Evolutionary conservation across 2,888 invertebrate species (phyloP).

Genomic region (Drosophila yooni): DNA sequence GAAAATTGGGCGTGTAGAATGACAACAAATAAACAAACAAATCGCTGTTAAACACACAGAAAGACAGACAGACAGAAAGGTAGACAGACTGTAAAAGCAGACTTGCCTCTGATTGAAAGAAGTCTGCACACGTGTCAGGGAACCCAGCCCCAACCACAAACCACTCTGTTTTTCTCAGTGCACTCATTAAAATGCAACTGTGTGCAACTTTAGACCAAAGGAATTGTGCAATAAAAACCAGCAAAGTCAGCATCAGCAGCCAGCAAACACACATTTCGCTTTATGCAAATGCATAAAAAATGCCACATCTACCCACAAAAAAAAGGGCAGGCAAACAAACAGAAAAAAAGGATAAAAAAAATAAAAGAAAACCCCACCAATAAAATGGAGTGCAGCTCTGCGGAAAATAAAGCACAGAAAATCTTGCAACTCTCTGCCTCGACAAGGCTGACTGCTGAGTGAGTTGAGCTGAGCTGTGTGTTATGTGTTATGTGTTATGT

Average conservation of each 20-base stretch:
- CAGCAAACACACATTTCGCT: conserved; percentile 69
- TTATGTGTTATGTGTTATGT: background rate
- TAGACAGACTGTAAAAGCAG: conserved; percentile 21
- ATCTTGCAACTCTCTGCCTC: conserved; percentile 12
- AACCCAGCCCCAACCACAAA: background rate
- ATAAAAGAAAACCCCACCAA: conserved; percentile 22
- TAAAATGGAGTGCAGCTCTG: conserved; percentile 39
- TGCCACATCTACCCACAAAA: conserved; percentile 18
- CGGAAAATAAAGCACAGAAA: conserved; percentile 15
- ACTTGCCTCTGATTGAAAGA: conserved; percentile 66
- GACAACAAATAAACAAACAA: conserved; percentile 72
- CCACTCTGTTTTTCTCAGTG: background rate
- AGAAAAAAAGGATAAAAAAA: background rate
- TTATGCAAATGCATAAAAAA: conserved; percentile 74
- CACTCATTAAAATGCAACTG: conserved; percentile 79
- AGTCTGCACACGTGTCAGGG: conserved; percentile 69
- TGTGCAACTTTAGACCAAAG: conserved; percentile 65
- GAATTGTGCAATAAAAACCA: conserved; percentile 73
- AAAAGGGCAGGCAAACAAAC: conserved; percentile 30
- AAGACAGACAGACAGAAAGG: conserved; percentile 38
- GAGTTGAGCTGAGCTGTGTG: background rate
- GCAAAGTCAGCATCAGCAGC: conserved; percentile 52
- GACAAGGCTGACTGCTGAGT: conserved; percentile 26
- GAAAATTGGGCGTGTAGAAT: conserved; percentile 55
- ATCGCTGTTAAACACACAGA: conserved; percentile 60